These are phyloP conservation scores for Sebastes elongatus DNA, from an alignment of 2,797 vertebrate species.

Conservation along the genomic window DNA sequence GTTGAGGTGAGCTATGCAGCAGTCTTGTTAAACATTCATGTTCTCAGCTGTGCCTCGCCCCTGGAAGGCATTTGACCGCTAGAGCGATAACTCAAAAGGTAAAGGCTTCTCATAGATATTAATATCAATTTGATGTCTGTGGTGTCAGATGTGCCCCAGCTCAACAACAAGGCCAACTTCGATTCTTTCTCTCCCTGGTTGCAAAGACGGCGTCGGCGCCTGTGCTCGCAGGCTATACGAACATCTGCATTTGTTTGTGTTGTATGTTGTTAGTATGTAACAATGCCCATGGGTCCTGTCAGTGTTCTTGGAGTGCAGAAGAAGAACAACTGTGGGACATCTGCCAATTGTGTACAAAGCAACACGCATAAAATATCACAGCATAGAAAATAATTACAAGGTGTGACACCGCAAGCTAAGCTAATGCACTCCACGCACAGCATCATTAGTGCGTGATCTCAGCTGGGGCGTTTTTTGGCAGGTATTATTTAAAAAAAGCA, in stretches of 20 bases:
- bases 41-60: conserved; percentile 66
- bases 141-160: conserved; percentile 50
- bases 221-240: not conserved
- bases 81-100: conserved; percentile 76
- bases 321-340: conserved; percentile 1
- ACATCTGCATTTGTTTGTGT: conserved; percentile 15
- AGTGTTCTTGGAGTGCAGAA: not conserved
- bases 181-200: conserved; percentile 4
- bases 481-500: conserved; percentile 58
- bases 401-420: conserved; percentile 19
- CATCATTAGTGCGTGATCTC: conserved; percentile 47
- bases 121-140: conserved; percentile 75
- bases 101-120: conserved; percentile 76
- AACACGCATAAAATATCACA: conserved; percentile 1
- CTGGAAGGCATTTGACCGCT: conserved; percentile 75
- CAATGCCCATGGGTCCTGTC: not conserved
- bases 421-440: conserved; percentile 30
- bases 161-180: conserved; percentile 18
- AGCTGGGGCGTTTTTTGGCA: conserved; percentile 45
- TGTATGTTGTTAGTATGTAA: conserved; percentile 1
- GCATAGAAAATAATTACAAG: conserved; percentile 24
- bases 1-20: conserved; percentile 73
- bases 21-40: conserved; percentile 82
- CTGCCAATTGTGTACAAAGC: conserved; percentile 24
- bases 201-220: not conserved